Conservation (phyloP, 2,113 vertebrate genomes). For the Jacana jacana region DNA sequence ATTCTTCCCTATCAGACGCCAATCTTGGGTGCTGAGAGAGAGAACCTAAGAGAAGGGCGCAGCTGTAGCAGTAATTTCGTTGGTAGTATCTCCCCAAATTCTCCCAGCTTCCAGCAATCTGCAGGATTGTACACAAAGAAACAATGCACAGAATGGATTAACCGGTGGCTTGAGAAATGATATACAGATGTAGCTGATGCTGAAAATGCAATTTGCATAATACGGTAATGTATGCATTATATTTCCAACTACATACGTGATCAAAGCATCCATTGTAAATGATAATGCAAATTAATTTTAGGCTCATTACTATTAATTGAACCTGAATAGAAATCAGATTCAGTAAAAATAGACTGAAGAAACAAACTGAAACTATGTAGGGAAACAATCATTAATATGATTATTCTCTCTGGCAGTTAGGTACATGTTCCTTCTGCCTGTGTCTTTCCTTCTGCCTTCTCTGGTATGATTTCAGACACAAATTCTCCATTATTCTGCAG, state of each 20-base stretch:
- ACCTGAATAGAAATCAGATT: slow-evolving; percentile 51
- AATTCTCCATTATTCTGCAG: neutral
- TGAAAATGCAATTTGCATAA: slow-evolving; percentile 49
- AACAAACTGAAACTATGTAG: slow-evolving; percentile 55
- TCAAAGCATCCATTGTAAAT: slow-evolving; percentile 53
- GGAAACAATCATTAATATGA: slow-evolving; percentile 63
- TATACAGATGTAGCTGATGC: slow-evolving; percentile 7
- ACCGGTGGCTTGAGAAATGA: neutral
- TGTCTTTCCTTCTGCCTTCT: neutral
- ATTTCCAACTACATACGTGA: slow-evolving; percentile 61
- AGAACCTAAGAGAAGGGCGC: neutral
- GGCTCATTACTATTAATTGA: slow-evolving; percentile 65
- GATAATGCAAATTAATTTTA: slow-evolving; percentile 59
- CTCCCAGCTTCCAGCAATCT: neutral
- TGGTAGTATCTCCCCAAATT: neutral
- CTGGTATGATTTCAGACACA: neutral
- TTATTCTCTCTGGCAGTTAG: slow-evolving; percentile 1
- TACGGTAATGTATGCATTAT: slow-evolving; percentile 49
- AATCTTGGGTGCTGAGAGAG: neutral
- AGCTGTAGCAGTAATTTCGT: neutral
- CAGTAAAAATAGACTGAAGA: slow-evolving; percentile 57
- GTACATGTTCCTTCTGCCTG: neutral
- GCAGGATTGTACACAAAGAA: neutral
- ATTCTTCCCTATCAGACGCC: neutral
- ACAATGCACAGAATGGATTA: neutral